Evolutionary conservation across 2,888 invertebrate genomes (phyloP).

Genomic region (Melanophora roralis): DNA sequence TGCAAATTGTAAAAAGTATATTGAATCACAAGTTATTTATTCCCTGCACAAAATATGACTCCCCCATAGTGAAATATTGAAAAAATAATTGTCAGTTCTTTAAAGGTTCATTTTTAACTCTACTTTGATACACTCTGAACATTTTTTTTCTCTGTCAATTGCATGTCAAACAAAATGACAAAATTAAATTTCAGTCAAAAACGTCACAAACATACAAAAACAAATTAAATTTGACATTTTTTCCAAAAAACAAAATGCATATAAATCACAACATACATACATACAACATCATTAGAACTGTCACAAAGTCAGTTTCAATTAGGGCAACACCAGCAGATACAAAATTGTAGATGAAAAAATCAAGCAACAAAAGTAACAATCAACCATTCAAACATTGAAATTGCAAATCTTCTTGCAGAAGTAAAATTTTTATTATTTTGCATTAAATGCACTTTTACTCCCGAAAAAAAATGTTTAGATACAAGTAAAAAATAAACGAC

Average conservation of each 20-base stretch:
- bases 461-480: not conserved
- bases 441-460: constrained; percentile 52
- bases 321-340: constrained; percentile 65
- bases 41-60: constrained; percentile 14
- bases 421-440: constrained; percentile 42
- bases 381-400: not conserved
- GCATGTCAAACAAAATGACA: constrained; percentile 62
- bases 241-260: constrained; percentile 57
- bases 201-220: constrained; percentile 56
- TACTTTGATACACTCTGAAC: constrained; percentile 17
- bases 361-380: constrained; percentile 15
- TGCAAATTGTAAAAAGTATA: constrained; percentile 42
- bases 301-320: constrained; percentile 76
- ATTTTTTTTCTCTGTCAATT: constrained; percentile 46
- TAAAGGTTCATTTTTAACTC: not conserved
- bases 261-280: constrained; percentile 18
- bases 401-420: constrained; percentile 33
- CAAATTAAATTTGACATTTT: constrained; percentile 57
- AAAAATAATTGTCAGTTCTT: constrained; percentile 11
- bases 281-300: constrained; percentile 70
- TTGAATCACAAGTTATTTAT: constrained; percentile 49
- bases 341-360: constrained; percentile 23
- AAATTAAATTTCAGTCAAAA: constrained; percentile 73
- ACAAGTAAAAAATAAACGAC: constrained; percentile 21
- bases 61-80: not conserved